These are phyloP conservation scores for Loriculus beryllinus DNA, from an alignment of 2,797 vertebrate species.

Conservation along the genomic window DNA sequence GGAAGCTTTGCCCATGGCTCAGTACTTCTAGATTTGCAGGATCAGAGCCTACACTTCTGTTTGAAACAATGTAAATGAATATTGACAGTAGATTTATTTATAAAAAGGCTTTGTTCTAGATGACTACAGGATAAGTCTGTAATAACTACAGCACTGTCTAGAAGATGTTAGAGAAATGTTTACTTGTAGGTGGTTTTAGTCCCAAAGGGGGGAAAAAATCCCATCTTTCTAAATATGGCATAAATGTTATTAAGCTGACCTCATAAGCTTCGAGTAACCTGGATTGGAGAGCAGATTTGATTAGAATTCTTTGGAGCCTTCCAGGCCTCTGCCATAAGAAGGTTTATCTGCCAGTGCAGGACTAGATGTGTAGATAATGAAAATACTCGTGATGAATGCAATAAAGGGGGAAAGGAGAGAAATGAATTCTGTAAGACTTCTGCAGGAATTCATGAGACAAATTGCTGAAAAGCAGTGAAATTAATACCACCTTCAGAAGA, in stretches of 20 bases:
- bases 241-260: neutral
- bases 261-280: neutral
- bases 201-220: neutral
- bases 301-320: neutral
- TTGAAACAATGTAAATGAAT: neutral
- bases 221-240: neutral
- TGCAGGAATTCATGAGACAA: neutral
- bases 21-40: neutral
- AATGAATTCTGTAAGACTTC: neutral
- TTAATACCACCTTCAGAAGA: neutral
- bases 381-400: neutral
- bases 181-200: neutral
- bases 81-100: neutral
- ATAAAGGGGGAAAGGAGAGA: neutral
- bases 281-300: neutral
- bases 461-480: neutral
- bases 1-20: neutral
- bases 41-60: neutral
- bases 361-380: conserved; percentile 25
- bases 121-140: neutral
- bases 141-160: neutral
- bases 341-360: neutral
- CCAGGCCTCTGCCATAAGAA: neutral
- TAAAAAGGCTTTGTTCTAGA: neutral
- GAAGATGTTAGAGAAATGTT: neutral